Percentiles rank a stretch among this genome's conserved stretches.
Conservation (phyloP, 2,113 vertebrate species). For the Panthera uncia region DNA sequence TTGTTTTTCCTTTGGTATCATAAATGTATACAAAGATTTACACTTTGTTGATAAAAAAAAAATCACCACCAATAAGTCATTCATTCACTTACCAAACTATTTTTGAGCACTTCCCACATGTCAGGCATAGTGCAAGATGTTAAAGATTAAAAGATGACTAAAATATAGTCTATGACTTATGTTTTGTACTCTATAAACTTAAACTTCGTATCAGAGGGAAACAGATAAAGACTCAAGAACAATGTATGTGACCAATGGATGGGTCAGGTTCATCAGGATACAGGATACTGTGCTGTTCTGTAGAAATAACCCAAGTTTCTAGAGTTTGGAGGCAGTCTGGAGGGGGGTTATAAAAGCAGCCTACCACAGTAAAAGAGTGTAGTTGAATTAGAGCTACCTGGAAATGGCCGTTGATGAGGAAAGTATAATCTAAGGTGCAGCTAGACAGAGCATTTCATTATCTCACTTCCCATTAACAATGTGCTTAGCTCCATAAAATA, state of each 20-base stretch:
- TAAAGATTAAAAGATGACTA: background rate
- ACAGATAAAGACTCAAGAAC: background rate
- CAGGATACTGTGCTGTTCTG: background rate
- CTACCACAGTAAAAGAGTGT: too few species aligned
- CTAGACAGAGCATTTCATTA: background rate
- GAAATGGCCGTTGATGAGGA: background rate
- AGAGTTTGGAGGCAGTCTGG: background rate
- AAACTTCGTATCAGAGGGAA: background rate
- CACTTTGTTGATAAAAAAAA: background rate
- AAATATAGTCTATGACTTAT: background rate
- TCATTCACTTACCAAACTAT: background rate
- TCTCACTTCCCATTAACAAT: background rate
- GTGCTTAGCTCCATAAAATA: background rate
- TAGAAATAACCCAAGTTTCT: background rate
- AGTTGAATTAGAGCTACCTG: background rate
- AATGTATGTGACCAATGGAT: background rate
- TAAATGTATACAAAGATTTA: background rate
- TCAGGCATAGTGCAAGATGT: background rate
- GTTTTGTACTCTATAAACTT: background rate
- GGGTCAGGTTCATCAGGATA: background rate
- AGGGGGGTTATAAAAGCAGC: background rate
- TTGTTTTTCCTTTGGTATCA: constrained; percentile 20
- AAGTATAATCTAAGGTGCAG: background rate
- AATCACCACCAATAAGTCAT: background rate
- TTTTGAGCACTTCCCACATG: background rate